A percentile compares a stretch with the other conserved stretches of the same genome.
Conservation (phyloP, 2,113 vertebrate genomes). For the Daphoenositta chrysoptera region DNA sequence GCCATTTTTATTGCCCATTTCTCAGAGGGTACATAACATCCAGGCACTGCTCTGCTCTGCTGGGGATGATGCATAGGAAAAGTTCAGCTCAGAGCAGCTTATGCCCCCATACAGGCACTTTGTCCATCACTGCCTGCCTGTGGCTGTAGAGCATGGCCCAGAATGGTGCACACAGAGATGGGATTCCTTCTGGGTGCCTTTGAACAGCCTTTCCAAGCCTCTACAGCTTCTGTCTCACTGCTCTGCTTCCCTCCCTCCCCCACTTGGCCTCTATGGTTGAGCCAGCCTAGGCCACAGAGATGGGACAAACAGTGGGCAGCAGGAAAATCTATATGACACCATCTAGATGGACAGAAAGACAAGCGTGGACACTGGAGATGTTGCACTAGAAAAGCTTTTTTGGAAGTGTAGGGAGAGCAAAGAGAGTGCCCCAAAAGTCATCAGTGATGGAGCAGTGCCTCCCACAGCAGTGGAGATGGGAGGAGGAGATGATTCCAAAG, state of each 20-base stretch:
- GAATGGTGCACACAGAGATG: background rate
- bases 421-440: background rate
- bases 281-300: background rate
- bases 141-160: background rate
- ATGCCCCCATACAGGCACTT: background rate
- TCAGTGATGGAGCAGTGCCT: background rate
- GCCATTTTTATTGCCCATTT: background rate
- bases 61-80: background rate
- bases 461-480: background rate
- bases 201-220: background rate
- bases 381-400: background rate
- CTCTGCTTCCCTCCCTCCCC: background rate
- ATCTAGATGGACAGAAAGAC: background rate
- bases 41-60: background rate
- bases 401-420: background rate
- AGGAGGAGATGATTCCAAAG: background rate
- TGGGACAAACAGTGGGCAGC: fast-evolving
- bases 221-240: background rate
- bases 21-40: background rate
- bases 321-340: background rate
- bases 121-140: background rate
- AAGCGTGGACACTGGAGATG: background rate
- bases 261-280: background rate
- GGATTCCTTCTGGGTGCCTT: background rate
- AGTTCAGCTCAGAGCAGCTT: background rate